These are phyloP conservation scores for Perognathus longimembris DNA, from an alignment of 2,113 vertebrate genomes.

Conservation along the genomic window DNA sequence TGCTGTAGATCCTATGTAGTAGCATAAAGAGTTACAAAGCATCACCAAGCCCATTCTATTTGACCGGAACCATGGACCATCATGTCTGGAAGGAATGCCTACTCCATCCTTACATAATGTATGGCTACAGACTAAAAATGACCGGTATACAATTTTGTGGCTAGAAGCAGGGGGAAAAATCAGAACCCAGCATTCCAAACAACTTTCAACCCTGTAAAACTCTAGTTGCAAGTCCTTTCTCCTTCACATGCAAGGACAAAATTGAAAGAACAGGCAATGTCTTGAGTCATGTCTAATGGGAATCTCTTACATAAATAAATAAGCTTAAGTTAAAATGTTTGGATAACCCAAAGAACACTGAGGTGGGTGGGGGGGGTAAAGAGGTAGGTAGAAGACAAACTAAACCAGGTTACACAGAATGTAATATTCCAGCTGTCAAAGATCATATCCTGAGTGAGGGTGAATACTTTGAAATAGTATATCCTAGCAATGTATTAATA, in stretches of 20 bases:
- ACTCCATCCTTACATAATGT: conserved; percentile 13
- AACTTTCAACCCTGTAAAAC: not conserved
- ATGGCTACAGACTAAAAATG: not conserved
- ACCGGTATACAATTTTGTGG: not conserved
- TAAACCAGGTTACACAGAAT: not conserved
- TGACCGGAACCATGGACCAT: not conserved
- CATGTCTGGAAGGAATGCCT: not conserved
- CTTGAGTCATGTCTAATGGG: not conserved
- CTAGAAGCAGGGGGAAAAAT: not conserved
- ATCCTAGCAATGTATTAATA: not conserved
- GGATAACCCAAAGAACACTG: not conserved
- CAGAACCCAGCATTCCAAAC: not conserved
- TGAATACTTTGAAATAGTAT: not conserved
- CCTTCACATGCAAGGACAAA: not conserved
- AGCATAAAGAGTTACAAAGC: not conserved
- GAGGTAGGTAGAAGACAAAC: not conserved
- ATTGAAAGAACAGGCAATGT: conserved; percentile 15
- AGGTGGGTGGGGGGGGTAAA: rapidly evolving
- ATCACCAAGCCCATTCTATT: conserved; percentile 5
- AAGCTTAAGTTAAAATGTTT: conserved; percentile 25
- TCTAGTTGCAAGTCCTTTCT: not conserved
- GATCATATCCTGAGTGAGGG: not conserved
- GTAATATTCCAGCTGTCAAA: not conserved
- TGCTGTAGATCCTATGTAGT: not conserved
- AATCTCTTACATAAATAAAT: not conserved